Percentiles rank a stretch among this genome's conserved stretches.
These are phyloP conservation scores for Macrotus californicus DNA, from an alignment of 2,113 vertebrate species.

Conservation along the genomic window DNA sequence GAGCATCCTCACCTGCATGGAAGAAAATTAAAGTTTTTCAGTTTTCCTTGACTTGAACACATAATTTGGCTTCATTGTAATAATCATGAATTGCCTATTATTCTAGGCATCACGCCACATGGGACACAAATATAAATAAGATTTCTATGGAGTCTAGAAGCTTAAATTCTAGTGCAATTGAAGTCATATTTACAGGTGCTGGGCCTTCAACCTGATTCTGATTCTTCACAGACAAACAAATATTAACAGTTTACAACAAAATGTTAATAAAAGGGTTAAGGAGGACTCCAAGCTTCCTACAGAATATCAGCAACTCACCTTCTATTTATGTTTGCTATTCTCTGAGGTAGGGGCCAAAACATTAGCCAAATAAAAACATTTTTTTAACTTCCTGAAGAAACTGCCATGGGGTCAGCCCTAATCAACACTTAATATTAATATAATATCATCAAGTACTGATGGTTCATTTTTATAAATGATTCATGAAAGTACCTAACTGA, in stretches of 20 bases:
- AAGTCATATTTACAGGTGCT: neutral
- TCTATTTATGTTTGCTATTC: neutral
- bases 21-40: neutral
- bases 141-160: neutral
- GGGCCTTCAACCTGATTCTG: neutral
- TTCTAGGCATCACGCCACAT: neutral
- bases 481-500: conserved; percentile 29
- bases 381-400: neutral
- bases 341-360: neutral
- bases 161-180: neutral
- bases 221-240: neutral
- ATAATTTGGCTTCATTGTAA: neutral
- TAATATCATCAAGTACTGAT: conserved; percentile 47
- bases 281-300: neutral
- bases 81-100: neutral
- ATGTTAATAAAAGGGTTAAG: neutral
- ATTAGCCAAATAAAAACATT: neutral
- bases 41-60: neutral
- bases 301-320: neutral
- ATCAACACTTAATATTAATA: conserved; percentile 56
- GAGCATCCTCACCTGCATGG: neutral
- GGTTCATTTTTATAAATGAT: conserved; percentile 64
- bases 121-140: neutral
- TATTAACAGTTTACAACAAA: neutral
- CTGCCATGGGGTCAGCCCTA: neutral